Conservation (phyloP, 1,140 invertebrate species). For the Drosophila malerkotliana region DNA sequence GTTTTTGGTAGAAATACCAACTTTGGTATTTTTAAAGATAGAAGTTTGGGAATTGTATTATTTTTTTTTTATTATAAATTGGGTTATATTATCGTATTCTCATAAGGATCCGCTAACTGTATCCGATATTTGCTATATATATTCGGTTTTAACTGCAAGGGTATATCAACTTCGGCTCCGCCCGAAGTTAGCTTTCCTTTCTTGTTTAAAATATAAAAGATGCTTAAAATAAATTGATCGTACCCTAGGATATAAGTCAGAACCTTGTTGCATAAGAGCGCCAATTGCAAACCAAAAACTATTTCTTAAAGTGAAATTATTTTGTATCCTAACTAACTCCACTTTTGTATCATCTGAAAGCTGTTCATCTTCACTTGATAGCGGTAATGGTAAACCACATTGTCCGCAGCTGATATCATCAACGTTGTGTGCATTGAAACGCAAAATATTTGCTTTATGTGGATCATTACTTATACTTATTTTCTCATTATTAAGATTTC, state of each 20-base stretch:
- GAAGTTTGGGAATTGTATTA: too few relatives aligned
- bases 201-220: not conserved
- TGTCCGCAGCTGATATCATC: conserved; percentile 3
- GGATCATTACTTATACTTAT: conserved; percentile 14
- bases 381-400: not conserved
- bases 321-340: conserved; percentile 86
- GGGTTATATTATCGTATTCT: too few relatives aligned
- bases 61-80: too few relatives aligned
- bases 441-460: conserved; percentile 2
- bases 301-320: conserved; percentile 90
- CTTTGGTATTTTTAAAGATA: too few relatives aligned
- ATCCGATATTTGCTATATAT: too few relatives aligned
- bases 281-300: conserved; percentile 97
- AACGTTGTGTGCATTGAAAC: conserved; percentile 1
- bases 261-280: conserved; percentile 97
- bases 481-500: conserved; percentile 9
- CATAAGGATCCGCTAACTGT: too few relatives aligned
- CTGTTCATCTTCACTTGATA: conserved; percentile 28
- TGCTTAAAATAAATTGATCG: conserved; percentile 9
- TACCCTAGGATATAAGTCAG: conserved; percentile 92
- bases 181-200: too few relatives aligned
- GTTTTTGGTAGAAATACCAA: too few relatives aligned
- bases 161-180: too few relatives aligned
- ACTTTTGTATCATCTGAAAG: conserved; percentile 76
- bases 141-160: too few relatives aligned